Evolutionary conservation across 2,113 vertebrate genomes (phyloP), one percentile per base, ranked within the genome.

Genomic region (Geothlypis trichas): DNA sequence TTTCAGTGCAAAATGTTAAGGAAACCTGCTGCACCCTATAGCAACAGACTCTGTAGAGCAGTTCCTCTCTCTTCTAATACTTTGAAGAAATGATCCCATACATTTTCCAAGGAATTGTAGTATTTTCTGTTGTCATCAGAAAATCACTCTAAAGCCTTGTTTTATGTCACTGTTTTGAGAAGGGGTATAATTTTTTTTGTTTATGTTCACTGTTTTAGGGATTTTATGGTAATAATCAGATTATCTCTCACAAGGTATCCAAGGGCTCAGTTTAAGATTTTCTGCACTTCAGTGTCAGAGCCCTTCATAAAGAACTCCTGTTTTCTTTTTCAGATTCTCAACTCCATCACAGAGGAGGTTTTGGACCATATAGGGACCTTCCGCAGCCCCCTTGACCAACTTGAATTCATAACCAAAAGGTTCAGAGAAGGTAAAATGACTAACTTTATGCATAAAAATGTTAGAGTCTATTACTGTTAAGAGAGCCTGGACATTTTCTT

Each of bases 371-470:
- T 94, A 79, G 99, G 99, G 49, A 98, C 97, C 51, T 99, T 99
- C 95, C 98, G 98, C 57, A 99, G 98, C 27, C 98, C 98, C 3
- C 95, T 98, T 46, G 99, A 99, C 95, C 99, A 99, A 89, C 98
- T 99, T 93, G 98, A 99, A 88, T 99, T 98, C 96, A 99, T 99
- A 91, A 28, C 97, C 84, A 98, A 98, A 97, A 98, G 87, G 73
- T 98, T 99, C 96, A 98, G 97, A 98, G 98, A 99, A 96, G 98
- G 99, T 99, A 98, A 97, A 96, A 79, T 61, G 0, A 75, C 24
- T 84, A 26, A 76, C 35, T 54, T 65, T 11, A 49, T 82, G 23
- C 18, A 49, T n/a, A 91, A 59, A 63, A 90, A 63, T 0, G 0
- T 77, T 61, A 27, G 35, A 57, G 15, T 78, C 24, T 39, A 12